Percentiles rank a stretch among this genome's conserved stretches.
Conservation (phyloP, 2,888 invertebrate genomes). For the Pegoplata infirma region DNA sequence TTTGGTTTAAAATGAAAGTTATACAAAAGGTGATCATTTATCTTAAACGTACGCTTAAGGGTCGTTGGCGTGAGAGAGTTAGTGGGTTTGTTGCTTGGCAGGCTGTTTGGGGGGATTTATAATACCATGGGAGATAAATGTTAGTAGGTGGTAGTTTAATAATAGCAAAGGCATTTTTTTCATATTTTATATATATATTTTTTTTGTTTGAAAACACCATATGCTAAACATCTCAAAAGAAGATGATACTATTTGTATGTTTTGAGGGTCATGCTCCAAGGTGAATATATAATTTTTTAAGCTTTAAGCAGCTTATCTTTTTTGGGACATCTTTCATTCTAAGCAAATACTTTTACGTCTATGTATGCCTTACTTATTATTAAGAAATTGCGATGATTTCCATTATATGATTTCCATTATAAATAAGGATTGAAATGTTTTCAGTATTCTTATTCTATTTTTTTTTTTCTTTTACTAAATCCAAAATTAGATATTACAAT, state of each 20-base stretch:
- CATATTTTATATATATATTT: not conserved
- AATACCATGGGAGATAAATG: constrained; percentile 25
- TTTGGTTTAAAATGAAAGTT: constrained; percentile 39
- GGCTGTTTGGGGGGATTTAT: constrained; percentile 47
- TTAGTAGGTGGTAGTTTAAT: constrained; percentile 41
- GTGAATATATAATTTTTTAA: constrained; percentile 63
- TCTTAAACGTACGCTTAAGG: constrained; percentile 71
- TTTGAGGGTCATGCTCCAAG: constrained; percentile 54
- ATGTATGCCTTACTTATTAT: not conserved
- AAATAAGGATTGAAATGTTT: constrained; percentile 6
- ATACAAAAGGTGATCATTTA: constrained; percentile 73
- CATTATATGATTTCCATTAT: constrained; percentile 17
- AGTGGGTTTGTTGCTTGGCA: constrained; percentile 15
- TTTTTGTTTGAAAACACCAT: constrained; percentile 49
- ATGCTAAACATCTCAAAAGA: constrained; percentile 59
- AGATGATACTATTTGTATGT: constrained; percentile 21
- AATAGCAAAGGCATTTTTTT: constrained; percentile 27
- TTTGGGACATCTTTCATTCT: constrained; percentile 54
- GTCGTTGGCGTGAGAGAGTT: constrained; percentile 43
- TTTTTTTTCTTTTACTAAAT: not conserved
- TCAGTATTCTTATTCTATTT: not conserved
- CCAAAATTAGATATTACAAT: constrained; percentile 25
- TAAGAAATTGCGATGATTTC: not conserved
- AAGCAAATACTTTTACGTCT: constrained; percentile 21
- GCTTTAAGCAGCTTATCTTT: constrained; percentile 65